Percentiles rank a stretch among this genome's conserved stretches.
These are phyloP conservation scores for Tenthredo scrophulariae DNA, from an alignment of 2,888 invertebrate species.

Conservation along the genomic window DNA sequence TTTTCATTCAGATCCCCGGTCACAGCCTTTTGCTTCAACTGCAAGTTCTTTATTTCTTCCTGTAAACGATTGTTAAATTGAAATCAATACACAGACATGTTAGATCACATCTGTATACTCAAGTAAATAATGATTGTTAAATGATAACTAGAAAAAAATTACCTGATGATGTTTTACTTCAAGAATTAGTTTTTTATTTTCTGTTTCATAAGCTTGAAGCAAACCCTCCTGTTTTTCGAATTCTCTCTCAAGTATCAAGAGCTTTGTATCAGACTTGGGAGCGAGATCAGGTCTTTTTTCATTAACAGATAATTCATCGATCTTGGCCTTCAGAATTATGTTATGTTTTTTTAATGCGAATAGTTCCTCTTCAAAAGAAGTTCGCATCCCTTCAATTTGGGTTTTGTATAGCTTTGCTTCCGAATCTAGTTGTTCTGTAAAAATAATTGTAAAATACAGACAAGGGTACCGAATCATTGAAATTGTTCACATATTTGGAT, in stretches of 20 bases:
- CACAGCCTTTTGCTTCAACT: slow-evolving; percentile 65
- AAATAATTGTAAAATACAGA: neutral
- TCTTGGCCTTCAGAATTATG: slow-evolving; percentile 72
- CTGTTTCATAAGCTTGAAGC: slow-evolving; percentile 72
- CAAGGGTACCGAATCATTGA: neutral
- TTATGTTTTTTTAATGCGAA: slow-evolving; percentile 74
- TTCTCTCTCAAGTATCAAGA: slow-evolving; percentile 69
- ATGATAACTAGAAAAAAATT: neutral
- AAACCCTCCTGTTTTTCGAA: slow-evolving; percentile 73
- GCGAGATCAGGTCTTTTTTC: slow-evolving; percentile 63
- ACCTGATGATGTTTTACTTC: slow-evolving; percentile 68
- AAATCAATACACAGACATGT: neutral
- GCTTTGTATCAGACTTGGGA: slow-evolving; percentile 62
- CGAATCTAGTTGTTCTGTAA: slow-evolving; percentile 69
- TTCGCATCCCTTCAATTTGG: slow-evolving; percentile 72
- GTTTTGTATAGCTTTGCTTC: slow-evolving; percentile 72
- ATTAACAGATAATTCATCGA: slow-evolving; percentile 69
- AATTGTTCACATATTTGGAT: neutral
- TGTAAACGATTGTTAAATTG: slow-evolving; percentile 57
- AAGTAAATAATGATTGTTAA: neutral
- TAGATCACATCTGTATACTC: neutral
- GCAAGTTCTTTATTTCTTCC: slow-evolving; percentile 68
- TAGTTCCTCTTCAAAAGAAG: slow-evolving; percentile 73
- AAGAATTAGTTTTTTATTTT: slow-evolving; percentile 73
- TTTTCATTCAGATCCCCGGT: slow-evolving; percentile 61